Conservation (phyloP, 2,888 invertebrate species). For the Matsumyia berberina region DNA sequence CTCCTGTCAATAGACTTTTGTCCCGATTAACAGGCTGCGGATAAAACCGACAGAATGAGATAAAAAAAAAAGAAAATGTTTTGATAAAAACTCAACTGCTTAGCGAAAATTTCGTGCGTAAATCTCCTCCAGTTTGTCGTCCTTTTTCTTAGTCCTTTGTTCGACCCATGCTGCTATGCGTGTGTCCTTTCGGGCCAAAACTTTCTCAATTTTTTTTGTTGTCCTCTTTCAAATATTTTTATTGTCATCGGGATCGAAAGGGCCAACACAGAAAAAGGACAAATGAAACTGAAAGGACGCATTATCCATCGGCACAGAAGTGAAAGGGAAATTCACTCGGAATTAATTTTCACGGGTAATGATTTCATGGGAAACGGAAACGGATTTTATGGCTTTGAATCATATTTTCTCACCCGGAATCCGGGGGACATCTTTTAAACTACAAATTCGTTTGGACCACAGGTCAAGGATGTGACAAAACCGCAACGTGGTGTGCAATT, state of each 20-base stretch:
- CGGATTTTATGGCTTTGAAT: conserved; percentile 53
- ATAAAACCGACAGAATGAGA: conserved; percentile 36
- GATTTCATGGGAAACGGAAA: conserved; percentile 56
- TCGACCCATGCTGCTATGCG: conserved; percentile 4
- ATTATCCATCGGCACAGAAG: conserved; percentile 30
- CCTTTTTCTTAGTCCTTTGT: conserved; percentile 21
- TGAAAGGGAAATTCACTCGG: conserved; percentile 49
- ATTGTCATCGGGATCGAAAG: conserved; percentile 27
- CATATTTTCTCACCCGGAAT: conserved; percentile 22
- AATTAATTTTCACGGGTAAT: conserved; percentile 67
- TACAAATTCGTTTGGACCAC: conserved; percentile 11
- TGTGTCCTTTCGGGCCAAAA: conserved; percentile 4
- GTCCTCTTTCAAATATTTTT: conserved; percentile 36
- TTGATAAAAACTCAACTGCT: conserved; percentile 59
- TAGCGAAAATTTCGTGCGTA: conserved; percentile 52
- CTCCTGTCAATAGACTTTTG: conserved; percentile 36
- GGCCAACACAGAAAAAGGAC: conserved; percentile 2
- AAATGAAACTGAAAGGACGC: conserved; percentile 26
- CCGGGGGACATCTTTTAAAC: neutral
- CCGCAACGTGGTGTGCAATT: neutral
- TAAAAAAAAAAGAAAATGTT: conserved; percentile 29
- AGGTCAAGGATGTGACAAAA: conserved; percentile 27
- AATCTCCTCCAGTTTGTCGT: conserved; percentile 47
- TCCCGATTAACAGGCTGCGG: conserved; percentile 33
- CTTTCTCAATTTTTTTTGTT: conserved; percentile 3